Percentiles rank a stretch among this genome's conserved stretches.
These are phyloP conservation scores for Cololabis saira DNA, from an alignment of 2,113 vertebrate species.

Conservation along the genomic window DNA sequence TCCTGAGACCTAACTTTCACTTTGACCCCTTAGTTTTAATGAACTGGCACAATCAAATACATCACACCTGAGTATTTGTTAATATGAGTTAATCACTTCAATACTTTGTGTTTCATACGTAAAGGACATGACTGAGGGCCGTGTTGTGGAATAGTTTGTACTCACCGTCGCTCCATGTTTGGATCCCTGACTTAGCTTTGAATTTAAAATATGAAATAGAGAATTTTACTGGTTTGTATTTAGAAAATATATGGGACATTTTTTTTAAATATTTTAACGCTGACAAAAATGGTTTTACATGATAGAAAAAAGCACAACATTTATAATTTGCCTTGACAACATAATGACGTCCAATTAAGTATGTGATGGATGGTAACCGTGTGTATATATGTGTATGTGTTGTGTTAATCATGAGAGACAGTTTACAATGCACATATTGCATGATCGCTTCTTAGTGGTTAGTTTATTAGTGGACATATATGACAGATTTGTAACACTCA, in stretches of 20 bases:
- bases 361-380: conserved; percentile 26
- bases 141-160: conserved; percentile 74
- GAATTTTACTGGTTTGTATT: conserved; percentile 81
- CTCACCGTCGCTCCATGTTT: conserved; percentile 88
- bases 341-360: conserved; percentile 46
- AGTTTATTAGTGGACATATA: conserved; percentile 43
- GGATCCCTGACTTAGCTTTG: conserved; percentile 88
- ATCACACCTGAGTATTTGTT: too few species aligned
- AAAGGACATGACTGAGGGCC: conserved; percentile 58
- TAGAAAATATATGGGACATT: conserved; percentile 55
- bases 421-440: conserved; percentile 53
- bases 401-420: conserved; percentile 53
- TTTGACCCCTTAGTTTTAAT: too few species aligned
- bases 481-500: conserved; percentile 21
- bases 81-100: too few species aligned
- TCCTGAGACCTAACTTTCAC: too few species aligned
- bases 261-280: conserved; percentile 14
- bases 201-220: conserved; percentile 85
- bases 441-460: conserved; percentile 45
- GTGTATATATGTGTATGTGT: conserved; percentile 13
- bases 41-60: too few species aligned
- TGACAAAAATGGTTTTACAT: conserved; percentile 65
- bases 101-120: conserved; percentile 37
- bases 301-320: conserved; percentile 71
- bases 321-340: conserved; percentile 48